Evolutionary conservation across 2,888 invertebrate species (phyloP).

Genomic region (Aspidapion aeneum): DNA sequence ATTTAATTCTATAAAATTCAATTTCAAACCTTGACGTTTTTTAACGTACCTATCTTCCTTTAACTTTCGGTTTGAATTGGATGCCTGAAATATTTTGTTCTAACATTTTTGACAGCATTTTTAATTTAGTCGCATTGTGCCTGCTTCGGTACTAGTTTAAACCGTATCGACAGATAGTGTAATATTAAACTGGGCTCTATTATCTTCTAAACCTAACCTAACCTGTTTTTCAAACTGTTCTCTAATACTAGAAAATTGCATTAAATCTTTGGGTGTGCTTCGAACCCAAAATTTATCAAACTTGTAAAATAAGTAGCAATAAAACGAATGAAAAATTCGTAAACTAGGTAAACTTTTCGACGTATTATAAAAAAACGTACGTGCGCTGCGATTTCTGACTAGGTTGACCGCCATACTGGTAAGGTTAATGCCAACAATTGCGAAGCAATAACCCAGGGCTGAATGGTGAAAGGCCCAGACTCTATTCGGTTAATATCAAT

Average conservation of each 20-base stretch:
- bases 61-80: too few relatives aligned
- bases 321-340: conserved; percentile 86
- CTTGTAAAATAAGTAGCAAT: conserved; percentile 89
- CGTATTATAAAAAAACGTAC: conserved; percentile 88
- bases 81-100: too few relatives aligned
- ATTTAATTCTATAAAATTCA: too few relatives aligned
- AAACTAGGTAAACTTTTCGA: conserved; percentile 63
- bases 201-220: conserved; percentile 62
- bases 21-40: too few relatives aligned
- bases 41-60: too few relatives aligned
- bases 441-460: conserved; percentile 82
- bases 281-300: conserved; percentile 95
- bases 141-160: too few relatives aligned
- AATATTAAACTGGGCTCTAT: conserved; percentile 71
- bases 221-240: conserved; percentile 80
- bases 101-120: too few relatives aligned
- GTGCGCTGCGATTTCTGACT: conserved; percentile 75
- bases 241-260: conserved; percentile 90
- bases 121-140: too few relatives aligned
- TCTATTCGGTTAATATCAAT: too few relatives aligned
- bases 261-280: conserved; percentile 87
- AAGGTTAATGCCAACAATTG: conserved; percentile 93
- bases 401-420: conserved; percentile 87
- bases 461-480: conserved; percentile 57
- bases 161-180: conserved; percentile 74